Conservation (phyloP, 2,888 invertebrate genomes). For the Adineta ricciae region DNA sequence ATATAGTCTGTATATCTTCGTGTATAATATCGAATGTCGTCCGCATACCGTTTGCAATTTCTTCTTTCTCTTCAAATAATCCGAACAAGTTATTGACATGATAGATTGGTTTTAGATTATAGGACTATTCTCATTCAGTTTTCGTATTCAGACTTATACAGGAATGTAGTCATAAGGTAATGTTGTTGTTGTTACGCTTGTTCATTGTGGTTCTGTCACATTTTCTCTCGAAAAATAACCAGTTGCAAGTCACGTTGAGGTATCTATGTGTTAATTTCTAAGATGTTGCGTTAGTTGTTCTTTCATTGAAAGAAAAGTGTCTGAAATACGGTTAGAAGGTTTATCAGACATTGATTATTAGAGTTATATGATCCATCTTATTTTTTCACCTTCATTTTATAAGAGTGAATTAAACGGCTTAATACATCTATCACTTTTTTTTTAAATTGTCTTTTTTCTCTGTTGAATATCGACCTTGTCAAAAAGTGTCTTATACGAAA, state of each 20-base stretch:
- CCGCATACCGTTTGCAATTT: neutral
- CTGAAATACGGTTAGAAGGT: too few relatives aligned
- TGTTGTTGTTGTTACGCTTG: neutral
- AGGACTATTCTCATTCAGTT: neutral
- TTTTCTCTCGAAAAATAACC: neutral
- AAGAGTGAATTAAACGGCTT: neutral
- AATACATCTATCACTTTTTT: neutral
- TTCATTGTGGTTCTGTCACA: neutral
- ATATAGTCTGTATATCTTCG: neutral
- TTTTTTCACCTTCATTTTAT: neutral
- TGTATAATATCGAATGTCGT: neutral
- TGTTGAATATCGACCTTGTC: neutral
- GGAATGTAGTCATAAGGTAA: neutral
- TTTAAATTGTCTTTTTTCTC: neutral
- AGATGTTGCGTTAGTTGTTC: too few relatives aligned
- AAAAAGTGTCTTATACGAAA: neutral
- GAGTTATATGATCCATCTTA: neutral
- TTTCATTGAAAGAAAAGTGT: too few relatives aligned
- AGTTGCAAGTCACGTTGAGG: neutral
- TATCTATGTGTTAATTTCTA: neutral
- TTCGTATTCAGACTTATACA: too few relatives aligned
- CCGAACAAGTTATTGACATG: neutral
- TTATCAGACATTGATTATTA: neutral
- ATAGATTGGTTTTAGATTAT: neutral
- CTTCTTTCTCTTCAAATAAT: neutral